These are phyloP conservation scores for Myiopsitta monachus DNA, from an alignment of 2,113 vertebrate species.

Conservation along the genomic window DNA sequence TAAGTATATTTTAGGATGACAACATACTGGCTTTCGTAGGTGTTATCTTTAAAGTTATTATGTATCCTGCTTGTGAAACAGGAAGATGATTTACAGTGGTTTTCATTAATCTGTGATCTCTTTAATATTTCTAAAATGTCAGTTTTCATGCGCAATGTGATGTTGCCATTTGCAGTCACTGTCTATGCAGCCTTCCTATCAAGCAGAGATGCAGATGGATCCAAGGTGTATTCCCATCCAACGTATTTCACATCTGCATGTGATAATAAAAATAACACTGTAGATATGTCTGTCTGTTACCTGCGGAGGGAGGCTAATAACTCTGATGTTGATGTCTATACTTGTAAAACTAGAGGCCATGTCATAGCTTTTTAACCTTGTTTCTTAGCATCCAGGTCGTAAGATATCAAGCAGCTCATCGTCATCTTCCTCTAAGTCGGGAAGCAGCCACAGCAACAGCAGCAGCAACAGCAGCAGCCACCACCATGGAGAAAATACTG, in stretches of 20 bases:
- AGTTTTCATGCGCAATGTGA: not conserved
- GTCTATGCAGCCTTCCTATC: not conserved
- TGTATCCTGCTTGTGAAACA: not conserved
- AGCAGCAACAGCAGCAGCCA: not conserved
- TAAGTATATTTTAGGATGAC: not conserved
- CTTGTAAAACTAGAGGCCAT: not conserved
- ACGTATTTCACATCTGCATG: not conserved
- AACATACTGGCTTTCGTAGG: not conserved
- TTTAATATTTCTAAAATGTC: not conserved
- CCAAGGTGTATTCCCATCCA: accelerated
- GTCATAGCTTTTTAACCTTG: not conserved
- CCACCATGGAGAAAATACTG: not conserved
- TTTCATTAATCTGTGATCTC: not conserved
- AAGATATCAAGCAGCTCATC: not conserved
- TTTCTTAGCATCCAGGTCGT: not conserved
- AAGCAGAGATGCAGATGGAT: not conserved
- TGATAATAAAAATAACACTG: not conserved
- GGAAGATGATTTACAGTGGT: not conserved
- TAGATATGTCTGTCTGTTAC: not conserved
- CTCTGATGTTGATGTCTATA: not conserved
- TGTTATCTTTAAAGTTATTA: not conserved
- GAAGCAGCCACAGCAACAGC: not conserved
- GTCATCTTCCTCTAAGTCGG: conserved; percentile 23
- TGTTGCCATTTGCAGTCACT: not conserved
- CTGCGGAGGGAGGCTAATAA: not conserved